Conservation (phyloP, 2,888 invertebrate species). For the Xestia xanthographa region DNA sequence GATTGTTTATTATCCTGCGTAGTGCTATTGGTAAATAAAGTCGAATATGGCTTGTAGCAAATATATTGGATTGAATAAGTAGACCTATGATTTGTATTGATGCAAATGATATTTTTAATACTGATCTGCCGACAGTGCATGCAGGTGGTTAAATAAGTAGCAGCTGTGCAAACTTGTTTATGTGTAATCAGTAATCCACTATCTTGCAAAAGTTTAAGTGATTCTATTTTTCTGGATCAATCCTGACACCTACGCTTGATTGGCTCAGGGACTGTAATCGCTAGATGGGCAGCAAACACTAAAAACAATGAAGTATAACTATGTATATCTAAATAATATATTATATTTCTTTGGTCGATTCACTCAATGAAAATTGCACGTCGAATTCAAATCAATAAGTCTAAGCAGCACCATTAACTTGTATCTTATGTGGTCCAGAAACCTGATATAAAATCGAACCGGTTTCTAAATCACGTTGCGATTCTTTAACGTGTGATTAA, state of each 20-base stretch:
- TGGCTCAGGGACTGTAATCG: not conserved
- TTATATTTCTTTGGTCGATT: not conserved
- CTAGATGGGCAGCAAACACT: not conserved
- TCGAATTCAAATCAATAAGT: conserved; percentile 27
- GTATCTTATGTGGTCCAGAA: conserved; percentile 49
- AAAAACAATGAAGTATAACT: not conserved
- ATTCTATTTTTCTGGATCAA: not conserved
- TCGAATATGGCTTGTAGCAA: conserved; percentile 17
- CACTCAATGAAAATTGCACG: conserved; percentile 23
- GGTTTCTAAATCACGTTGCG: conserved; percentile 62
- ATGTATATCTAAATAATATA: not conserved
- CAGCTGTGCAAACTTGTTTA: conserved; percentile 20
- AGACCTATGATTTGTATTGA: conserved; percentile 9
- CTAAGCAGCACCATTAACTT: conserved; percentile 40
- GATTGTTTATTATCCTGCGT: conserved; percentile 31
- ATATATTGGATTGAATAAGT: conserved; percentile 18
- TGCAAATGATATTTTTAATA: conserved; percentile 29
- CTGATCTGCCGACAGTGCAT: not conserved
- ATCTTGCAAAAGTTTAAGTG: not conserved
- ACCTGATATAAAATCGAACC: conserved; percentile 52
- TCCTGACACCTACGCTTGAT: not conserved
- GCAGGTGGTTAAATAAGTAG: not conserved
- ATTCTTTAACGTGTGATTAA: conserved; percentile 59
- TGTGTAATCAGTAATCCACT: not conserved
- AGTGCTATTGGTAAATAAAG: conserved; percentile 26